Base-by-base conservation (phyloP, 2,888 invertebrate genomes). In the Drosophila diplacantha region DNA sequence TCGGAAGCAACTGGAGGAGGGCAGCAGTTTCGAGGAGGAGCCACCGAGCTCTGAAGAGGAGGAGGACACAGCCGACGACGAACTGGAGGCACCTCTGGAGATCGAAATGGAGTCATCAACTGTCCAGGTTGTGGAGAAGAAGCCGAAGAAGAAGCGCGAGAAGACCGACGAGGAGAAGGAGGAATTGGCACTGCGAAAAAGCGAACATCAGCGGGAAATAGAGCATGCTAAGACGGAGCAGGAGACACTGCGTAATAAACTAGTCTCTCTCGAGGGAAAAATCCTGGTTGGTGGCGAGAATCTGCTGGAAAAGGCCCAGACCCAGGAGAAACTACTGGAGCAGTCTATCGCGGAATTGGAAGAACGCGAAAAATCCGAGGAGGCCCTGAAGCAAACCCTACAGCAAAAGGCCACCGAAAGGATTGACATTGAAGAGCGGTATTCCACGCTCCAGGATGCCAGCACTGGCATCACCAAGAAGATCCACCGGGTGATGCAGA, bases 271-370 rank as follows among this genome's bases (percentile, higher is more conserved):
- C 50, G 97, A 99, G 87, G 96, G 96, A 73, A 98, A 98, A 88
- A 97, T 99, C 56, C 91, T 99, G 22, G 96, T 99, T 0, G 99
- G 99, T 0, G 99, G 99, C 0, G 99, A 98, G 89, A 99, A 99
- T 89, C 91, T 99, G 8, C 90, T 99, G 69, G 99, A 99, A 87
- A 98, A 98, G 87, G 98, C 98, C 0, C 96, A 98, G 85, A 93
- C 95, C 1, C 99, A 99, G 87, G 94, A 97, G 57, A 91, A 93
- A 62, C 90, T 99, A 55, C 90, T 99, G 51, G 96, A 96, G 76
- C 95, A 95, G 66, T 95, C 97, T 0, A 93, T 96, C 14, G 89
- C 91, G 18, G 96, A 97, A 87, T 88, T 97, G 47, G 95, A 95
- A 82, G 92, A 92, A 81, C 90, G 96, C 26, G 92, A 93, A 61